Conservation (phyloP, 2,888 invertebrate species). For the Tenthredo amoena region DNA sequence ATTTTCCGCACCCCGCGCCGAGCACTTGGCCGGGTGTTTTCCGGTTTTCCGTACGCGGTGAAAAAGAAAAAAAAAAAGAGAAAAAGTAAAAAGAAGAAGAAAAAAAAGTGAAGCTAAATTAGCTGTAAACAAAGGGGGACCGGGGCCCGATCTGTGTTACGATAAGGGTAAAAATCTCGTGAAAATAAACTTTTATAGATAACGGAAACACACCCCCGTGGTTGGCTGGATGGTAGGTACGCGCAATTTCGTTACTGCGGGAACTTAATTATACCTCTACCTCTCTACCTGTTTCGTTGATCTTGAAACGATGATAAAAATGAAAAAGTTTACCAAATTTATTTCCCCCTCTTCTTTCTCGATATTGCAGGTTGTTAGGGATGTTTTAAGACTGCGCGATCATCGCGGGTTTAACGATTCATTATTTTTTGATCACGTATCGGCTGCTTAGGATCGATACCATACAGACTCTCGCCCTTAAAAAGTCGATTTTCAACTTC, state of each 20-base stretch:
- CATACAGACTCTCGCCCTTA: too few species aligned
- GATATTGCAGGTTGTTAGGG: background rate
- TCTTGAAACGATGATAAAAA: background rate
- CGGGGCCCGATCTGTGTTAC: background rate
- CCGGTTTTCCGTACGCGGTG: background rate
- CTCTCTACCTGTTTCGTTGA: background rate
- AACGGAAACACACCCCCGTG: slow-evolving; percentile 16
- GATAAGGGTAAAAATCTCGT: slow-evolving; percentile 45
- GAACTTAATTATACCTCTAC: slow-evolving; percentile 22
- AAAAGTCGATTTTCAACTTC: too few species aligned
- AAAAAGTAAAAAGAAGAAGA: background rate
- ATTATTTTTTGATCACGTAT: background rate
- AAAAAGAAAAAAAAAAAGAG: background rate
- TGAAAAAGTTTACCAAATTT: background rate
- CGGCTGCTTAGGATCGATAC: too few species aligned
- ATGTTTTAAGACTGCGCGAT: background rate
- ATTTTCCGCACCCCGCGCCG: too few species aligned
- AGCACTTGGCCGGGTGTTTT: slow-evolving; percentile 5
- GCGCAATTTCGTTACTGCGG: slow-evolving; percentile 19
- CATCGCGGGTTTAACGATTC: background rate
- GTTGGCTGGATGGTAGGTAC: background rate
- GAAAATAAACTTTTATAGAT: slow-evolving; percentile 44
- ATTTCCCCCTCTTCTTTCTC: background rate
- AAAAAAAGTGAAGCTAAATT: slow-evolving; percentile 34
- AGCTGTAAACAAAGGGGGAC: slow-evolving; percentile 44